These are phyloP conservation scores for Heptranchias perlo DNA, from an alignment of 2,113 vertebrate species.

Conservation along the genomic window DNA sequence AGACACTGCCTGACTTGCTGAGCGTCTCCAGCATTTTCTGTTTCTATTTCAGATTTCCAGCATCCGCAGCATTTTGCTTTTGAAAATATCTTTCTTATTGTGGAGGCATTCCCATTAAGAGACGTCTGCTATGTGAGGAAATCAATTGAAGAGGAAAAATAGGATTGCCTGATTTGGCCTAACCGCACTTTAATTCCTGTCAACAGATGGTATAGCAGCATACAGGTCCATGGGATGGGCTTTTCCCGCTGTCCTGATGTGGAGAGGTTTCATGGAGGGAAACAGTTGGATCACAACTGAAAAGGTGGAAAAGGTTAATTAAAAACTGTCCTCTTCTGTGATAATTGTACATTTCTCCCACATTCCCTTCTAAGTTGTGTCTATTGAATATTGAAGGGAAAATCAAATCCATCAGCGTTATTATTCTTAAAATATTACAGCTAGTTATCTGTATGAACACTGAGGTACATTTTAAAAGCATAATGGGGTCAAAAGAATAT, in stretches of 20 bases:
- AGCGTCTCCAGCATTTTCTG: too few relatives aligned
- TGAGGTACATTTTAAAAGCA: neutral
- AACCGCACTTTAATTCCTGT: neutral
- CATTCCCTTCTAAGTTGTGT: neutral
- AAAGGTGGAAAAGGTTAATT: conserved; percentile 17
- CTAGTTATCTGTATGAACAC: neutral
- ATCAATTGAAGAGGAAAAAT: neutral
- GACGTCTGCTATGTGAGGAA: neutral
- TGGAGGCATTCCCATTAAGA: neutral
- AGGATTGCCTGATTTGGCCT: neutral
- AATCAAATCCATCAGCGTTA: neutral
- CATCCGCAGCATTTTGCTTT: too few relatives aligned
- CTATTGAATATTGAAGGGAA: neutral
- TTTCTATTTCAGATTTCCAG: too few relatives aligned
- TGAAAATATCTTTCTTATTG: too few relatives aligned
- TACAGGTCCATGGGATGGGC: neutral
- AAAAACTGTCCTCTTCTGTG: neutral
- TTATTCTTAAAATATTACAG: neutral
- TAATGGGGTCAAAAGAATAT: neutral
- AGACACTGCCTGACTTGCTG: too few relatives aligned
- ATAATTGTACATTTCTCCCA: neutral
- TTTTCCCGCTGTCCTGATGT: neutral
- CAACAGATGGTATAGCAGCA: neutral
- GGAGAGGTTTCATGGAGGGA: neutral
- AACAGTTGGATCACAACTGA: neutral